Percentiles rank a stretch among this genome's conserved stretches.
phyloP scores from a whole-genome alignment of 2,113 vertebrate genomes.

The Azemiops feae region DNA sequence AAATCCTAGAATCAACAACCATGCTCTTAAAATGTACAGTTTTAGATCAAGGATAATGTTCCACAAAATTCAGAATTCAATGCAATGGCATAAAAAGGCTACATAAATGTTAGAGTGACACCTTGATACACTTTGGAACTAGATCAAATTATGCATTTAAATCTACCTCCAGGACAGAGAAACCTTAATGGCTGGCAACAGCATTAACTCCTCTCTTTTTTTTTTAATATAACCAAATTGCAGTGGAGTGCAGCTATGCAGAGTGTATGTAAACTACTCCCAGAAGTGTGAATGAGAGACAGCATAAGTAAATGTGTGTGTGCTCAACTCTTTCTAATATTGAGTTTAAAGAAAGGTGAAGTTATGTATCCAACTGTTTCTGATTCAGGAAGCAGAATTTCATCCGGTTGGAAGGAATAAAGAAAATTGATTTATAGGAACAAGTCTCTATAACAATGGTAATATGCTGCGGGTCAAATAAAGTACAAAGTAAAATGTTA shows the following conservation, averaged over 20 bases:
- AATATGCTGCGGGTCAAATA: slow-evolving; percentile 42
- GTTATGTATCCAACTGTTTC: not conserved
- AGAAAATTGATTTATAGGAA: slow-evolving; percentile 32
- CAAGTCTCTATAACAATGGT: slow-evolving; percentile 31
- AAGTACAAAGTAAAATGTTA: slow-evolving; percentile 51
- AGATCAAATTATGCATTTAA: slow-evolving; percentile 12
- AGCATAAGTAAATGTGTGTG: slow-evolving; percentile 23
- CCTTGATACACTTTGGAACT: slow-evolving; percentile 28
- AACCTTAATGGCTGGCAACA: slow-evolving; percentile 48
- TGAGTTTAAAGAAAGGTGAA: slow-evolving; percentile 2
- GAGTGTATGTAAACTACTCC: slow-evolving; percentile 45
- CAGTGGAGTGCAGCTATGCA: slow-evolving; percentile 36
- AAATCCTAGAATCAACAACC: slow-evolving; percentile 50
- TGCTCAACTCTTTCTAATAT: not conserved
- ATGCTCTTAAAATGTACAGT: slow-evolving; percentile 37
- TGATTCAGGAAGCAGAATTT: not conserved
- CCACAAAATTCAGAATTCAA: slow-evolving; percentile 47
- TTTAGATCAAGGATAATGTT: slow-evolving; percentile 57
- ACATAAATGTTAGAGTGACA: slow-evolving; percentile 20
- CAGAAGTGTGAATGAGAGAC: slow-evolving; percentile 51
- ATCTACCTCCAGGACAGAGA: slow-evolving; percentile 38
- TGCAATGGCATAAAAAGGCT: slow-evolving; percentile 43
- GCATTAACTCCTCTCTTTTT: slow-evolving; percentile 47
- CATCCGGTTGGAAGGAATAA: slow-evolving; percentile 1
- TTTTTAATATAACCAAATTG: slow-evolving; percentile 39